Percentiles rank a stretch among this genome's conserved stretches.
Conservation (phyloP, 1,140 invertebrate species). For the Drosophila asahinai region DNA sequence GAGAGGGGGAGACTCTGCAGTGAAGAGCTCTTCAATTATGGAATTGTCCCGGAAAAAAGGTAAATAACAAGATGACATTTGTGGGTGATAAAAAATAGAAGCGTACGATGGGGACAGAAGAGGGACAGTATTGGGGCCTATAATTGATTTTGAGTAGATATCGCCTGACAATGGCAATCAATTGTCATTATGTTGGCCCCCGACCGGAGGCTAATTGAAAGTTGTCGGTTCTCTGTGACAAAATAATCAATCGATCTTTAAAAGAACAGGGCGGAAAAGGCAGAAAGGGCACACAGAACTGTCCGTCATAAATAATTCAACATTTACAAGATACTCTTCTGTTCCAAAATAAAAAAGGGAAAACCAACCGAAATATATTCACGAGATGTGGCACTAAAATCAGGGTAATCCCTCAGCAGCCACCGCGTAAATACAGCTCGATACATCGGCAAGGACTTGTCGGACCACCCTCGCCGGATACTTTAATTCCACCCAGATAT, state of each 20-base stretch:
- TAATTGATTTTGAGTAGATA: constrained; percentile 72
- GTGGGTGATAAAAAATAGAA: constrained; percentile 42
- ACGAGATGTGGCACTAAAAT: constrained; percentile 24
- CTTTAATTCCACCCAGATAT: constrained; percentile 44
- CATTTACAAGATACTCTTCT: constrained; percentile 69
- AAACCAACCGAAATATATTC: constrained; percentile 33
- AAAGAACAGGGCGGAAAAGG: constrained; percentile 18
- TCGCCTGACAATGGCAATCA: constrained; percentile 76
- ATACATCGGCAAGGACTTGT: constrained; percentile 13
- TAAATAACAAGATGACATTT: constrained; percentile 47
- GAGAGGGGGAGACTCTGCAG: not conserved
- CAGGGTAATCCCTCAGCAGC: constrained; percentile 23
- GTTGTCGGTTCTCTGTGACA: constrained; percentile 51
- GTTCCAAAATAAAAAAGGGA: constrained; percentile 17
- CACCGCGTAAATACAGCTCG: constrained; percentile 23
- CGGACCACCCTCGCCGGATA: constrained; percentile 32
- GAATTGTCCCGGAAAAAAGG: constrained; percentile 50
- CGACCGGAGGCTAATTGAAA: constrained; percentile 71
- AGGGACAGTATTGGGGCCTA: constrained; percentile 18
- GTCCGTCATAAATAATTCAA: constrained; percentile 79
- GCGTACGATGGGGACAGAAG: constrained; percentile 1
- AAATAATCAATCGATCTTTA: constrained; percentile 51
- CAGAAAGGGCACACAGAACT: constrained; percentile 5
- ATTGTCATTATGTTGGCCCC: constrained; percentile 68
- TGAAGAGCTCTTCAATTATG: constrained; percentile 56